Evolutionary conservation across 2,113 vertebrate species (phyloP), one percentile per base, ranked within the genome.

Genomic region (Megatriorchis doriae): DNA sequence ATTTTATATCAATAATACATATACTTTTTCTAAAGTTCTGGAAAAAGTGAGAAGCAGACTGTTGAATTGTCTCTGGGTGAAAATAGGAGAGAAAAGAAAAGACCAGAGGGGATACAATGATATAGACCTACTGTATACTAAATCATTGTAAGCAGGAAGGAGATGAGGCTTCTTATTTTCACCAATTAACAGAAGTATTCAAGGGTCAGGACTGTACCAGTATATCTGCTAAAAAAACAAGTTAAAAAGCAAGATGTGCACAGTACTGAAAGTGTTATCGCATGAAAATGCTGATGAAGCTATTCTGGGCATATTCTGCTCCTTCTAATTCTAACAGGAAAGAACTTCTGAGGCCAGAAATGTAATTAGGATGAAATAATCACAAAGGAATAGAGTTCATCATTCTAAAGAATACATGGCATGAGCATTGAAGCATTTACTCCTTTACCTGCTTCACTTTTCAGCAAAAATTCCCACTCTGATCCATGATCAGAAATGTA

Each of bases 291-390:
- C 43, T 87, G 61, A 61, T 53, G 16, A 59, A 80, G 22, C 11
- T 93, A 31, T 72, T 74, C 29, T 81, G 55, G 22, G 47, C 42
- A 67, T 88, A 32, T n/a, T 74, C 29, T 78, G 32, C 20, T 96
- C 36, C 22, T 61, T 58, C 36, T 89, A 67, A 72, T 87, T 88
- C n/a, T 80, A 86, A 75, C 10, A 80, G 19, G 9, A 95, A 73
- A 82, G 42, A 90, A 70, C 80, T 86, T 90, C 34, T 2, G 45
- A 77, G 58, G 78, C 31, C 40, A 90, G 61, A 91, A 94, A 91
- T 63, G 23, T 94, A 93, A 91, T 88, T 82, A 85, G 66, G 52
- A 68, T 87, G 11, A 91, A 92, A 89, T 65, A 75, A 90, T 96
- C 65, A 80, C 52, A 61, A 55, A 75, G 31, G 31, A 70, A 85